These are phyloP conservation scores for Leptogaster cylindrica DNA, from an alignment of 2,888 invertebrate species.

Conservation along the genomic window DNA sequence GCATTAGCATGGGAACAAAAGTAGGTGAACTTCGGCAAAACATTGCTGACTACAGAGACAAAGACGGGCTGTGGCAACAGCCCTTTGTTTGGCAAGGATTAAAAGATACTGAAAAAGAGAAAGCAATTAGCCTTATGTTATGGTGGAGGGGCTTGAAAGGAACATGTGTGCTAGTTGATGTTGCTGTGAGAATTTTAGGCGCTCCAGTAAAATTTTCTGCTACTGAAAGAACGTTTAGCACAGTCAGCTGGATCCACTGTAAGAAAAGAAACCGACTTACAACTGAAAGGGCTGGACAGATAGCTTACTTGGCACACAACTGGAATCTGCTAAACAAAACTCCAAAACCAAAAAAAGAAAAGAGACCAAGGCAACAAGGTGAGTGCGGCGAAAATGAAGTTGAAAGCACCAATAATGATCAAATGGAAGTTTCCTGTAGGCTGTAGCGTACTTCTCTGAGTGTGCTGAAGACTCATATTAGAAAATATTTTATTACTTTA, in stretches of 20 bases:
- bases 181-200: slow-evolving; percentile 48
- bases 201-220: slow-evolving; percentile 50
- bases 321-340: slow-evolving; percentile 6
- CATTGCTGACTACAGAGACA: background rate
- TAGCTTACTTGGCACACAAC: slow-evolving; percentile 48
- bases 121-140: slow-evolving; percentile 23
- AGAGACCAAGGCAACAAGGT: background rate
- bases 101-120: background rate
- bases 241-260: slow-evolving; percentile 51
- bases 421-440: background rate
- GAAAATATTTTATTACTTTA: background rate
- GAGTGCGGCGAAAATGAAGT: background rate
- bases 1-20: background rate
- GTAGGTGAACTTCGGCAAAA: background rate
- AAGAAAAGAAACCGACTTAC: too few species aligned
- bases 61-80: background rate
- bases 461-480: background rate
- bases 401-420: background rate
- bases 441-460: background rate
- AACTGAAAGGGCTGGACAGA: slow-evolving; percentile 48
- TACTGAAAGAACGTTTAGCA: slow-evolving; percentile 52
- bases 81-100: background rate
- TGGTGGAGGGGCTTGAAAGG: slow-evolving; percentile 50
- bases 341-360: background rate
- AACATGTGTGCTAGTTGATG: slow-evolving; percentile 47